Evolutionary conservation across 2,888 invertebrate genomes (phyloP).

Genomic region (Chalcosyrphus nemorum): DNA sequence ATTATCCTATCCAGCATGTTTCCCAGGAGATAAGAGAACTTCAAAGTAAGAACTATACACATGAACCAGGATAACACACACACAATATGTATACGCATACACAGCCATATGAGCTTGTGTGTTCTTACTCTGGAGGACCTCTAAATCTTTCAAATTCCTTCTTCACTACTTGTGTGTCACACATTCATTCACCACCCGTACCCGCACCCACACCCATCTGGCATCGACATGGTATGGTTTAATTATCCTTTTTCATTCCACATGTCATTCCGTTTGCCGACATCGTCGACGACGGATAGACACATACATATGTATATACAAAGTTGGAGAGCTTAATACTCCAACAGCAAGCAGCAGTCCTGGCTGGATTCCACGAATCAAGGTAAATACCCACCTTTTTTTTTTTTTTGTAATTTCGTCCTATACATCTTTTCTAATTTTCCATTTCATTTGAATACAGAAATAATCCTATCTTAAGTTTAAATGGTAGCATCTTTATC

Average conservation of each 20-base stretch:
- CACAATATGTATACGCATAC: not conserved
- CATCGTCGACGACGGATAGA: no score
- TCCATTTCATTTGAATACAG: conserved; percentile 73
- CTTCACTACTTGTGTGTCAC: conserved; percentile 55
- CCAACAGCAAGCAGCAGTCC: conserved; percentile 48
- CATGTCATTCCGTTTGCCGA: conserved; percentile 61
- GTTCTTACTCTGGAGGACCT: conserved; percentile 42
- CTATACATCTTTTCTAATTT: conserved; percentile 73
- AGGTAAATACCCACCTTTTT: conserved; percentile 73
- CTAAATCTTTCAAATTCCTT: conserved; percentile 66
- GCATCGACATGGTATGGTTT: conserved; percentile 67
- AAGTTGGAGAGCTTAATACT: conserved; percentile 60
- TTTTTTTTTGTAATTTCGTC: conserved; percentile 66
- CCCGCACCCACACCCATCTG: conserved; percentile 41
- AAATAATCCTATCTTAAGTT: conserved; percentile 72
- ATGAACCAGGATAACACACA: conserved; percentile 50
- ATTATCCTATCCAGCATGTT: conserved; percentile 72
- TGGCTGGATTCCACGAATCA: conserved; percentile 72
- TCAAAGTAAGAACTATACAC: conserved; percentile 71
- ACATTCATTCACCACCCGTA: conserved; percentile 2
- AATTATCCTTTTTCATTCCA: conserved; percentile 71
- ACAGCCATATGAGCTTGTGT: not conserved
- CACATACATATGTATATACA: conserved; percentile 14
- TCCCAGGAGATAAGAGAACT: conserved; percentile 70
- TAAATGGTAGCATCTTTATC: conserved; percentile 73